phyloP scores from a whole-genome alignment of 2,113 vertebrate genomes.

The Eulemur macaco region DNA sequence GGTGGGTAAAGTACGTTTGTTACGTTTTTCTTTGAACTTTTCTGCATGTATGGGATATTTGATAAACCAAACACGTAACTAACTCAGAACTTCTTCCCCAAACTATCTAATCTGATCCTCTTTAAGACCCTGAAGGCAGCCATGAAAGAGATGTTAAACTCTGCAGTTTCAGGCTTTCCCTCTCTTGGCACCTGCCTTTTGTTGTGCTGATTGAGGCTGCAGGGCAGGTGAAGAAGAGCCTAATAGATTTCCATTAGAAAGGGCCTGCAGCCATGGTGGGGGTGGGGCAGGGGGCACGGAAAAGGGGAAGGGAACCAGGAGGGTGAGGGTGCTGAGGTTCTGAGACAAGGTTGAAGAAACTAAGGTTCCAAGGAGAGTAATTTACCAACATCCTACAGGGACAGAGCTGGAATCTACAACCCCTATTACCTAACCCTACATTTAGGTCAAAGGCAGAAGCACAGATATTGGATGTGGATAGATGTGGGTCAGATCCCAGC shows the following conservation, averaged over 20 bases:
- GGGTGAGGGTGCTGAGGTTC: background rate
- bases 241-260: background rate
- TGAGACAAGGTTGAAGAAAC: background rate
- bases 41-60: background rate
- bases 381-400: background rate
- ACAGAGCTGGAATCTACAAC: background rate
- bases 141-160: background rate
- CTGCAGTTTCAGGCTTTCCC: fast-evolving
- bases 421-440: background rate
- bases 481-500: background rate
- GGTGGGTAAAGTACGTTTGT: background rate
- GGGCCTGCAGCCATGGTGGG: background rate
- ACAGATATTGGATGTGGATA: too few relatives aligned
- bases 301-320: background rate
- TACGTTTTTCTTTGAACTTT: background rate
- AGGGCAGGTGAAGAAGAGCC: background rate
- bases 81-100: background rate
- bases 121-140: background rate
- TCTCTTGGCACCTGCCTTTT: background rate
- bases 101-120: background rate
- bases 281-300: fast-evolving
- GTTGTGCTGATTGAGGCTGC: too few relatives aligned
- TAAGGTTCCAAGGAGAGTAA: background rate
- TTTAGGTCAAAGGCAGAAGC: background rate
- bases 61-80: background rate